phyloP scores from a whole-genome alignment of 1,140 invertebrate species.

The Xylocopa sonorina region DNA sequence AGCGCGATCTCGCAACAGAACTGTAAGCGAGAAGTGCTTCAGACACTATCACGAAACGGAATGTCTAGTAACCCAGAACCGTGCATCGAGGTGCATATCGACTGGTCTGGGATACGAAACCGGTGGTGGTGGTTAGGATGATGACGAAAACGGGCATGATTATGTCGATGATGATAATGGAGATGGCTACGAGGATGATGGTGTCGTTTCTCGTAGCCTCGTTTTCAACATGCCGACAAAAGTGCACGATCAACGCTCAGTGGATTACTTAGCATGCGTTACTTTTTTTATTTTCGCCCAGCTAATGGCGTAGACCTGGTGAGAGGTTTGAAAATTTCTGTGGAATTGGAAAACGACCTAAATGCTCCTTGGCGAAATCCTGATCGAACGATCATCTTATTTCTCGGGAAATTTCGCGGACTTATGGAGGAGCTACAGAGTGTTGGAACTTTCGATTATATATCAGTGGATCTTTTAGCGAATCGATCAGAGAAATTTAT shows the following conservation, averaged over 20 bases:
- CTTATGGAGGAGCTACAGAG: too few relatives aligned
- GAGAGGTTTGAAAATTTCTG: background rate
- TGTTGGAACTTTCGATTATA: too few relatives aligned
- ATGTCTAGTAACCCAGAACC: slow-evolving; percentile 56
- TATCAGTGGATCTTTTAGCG: too few relatives aligned
- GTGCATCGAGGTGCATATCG: slow-evolving; percentile 38
- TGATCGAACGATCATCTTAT: background rate
- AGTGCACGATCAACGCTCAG: slow-evolving; percentile 8
- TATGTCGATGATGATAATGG: slow-evolving; percentile 35
- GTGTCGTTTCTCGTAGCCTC: slow-evolving; percentile 70
- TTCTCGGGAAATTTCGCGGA: too few relatives aligned
- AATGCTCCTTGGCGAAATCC: background rate
- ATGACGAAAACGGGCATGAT: slow-evolving; percentile 32
- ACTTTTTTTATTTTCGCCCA: slow-evolving; percentile 47
- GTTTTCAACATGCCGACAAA: slow-evolving; percentile 54
- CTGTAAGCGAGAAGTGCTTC: slow-evolving; percentile 48
- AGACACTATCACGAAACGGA: slow-evolving; percentile 60
- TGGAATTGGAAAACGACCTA: slow-evolving; percentile 22
- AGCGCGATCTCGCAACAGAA: background rate
- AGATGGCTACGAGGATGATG: slow-evolving; percentile 43
- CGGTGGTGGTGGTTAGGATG: slow-evolving; percentile 42
- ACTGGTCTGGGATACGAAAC: slow-evolving; percentile 48
- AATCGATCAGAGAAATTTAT: too few relatives aligned
- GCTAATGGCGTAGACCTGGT: background rate
- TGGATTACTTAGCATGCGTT: slow-evolving; percentile 16